Evolutionary conservation across 2,113 vertebrate genomes (phyloP).

Genomic region (Seriola rivoliana): DNA sequence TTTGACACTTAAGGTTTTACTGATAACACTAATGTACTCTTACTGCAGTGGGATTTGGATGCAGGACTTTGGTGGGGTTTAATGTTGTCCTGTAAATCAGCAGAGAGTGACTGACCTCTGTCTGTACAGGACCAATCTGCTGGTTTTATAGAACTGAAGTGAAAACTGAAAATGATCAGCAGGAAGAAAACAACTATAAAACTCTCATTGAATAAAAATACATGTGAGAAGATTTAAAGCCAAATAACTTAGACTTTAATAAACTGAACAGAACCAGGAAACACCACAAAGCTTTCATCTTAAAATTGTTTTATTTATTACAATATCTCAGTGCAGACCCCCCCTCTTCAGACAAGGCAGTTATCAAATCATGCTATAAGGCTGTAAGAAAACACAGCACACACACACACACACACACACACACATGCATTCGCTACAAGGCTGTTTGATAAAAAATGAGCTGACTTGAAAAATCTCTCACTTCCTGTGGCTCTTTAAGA

Average conservation of each 20-base stretch:
- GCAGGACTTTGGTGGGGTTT: too few species aligned
- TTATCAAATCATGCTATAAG: constrained; percentile 91
- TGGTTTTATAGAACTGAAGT: too few species aligned
- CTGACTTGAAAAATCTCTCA: too few species aligned
- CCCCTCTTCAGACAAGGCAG: constrained; percentile 81
- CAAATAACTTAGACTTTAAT: neutral
- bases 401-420: constrained; percentile 76
- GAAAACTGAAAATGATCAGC: too few species aligned
- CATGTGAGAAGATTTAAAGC: neutral
- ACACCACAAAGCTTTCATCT: constrained; percentile 75
- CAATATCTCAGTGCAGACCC: constrained; percentile 67
- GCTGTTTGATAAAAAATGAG: neutral
- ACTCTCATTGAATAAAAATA: too few species aligned
- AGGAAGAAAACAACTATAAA: too few species aligned
- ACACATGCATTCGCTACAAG: constrained; percentile 64
- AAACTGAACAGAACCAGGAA: neutral
- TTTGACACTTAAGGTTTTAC: too few species aligned
- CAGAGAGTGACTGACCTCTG: too few species aligned
- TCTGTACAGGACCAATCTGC: too few species aligned
- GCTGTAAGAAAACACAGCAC: constrained; percentile 78
- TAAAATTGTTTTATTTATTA: constrained; percentile 92
- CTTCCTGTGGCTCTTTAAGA: neutral
- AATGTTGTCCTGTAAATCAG: too few species aligned
- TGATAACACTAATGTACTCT: too few species aligned
- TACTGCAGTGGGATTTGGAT: too few species aligned